Base-by-base conservation (phyloP, 1,140 invertebrate genomes). In the Lasioglossum albipes region DNA sequence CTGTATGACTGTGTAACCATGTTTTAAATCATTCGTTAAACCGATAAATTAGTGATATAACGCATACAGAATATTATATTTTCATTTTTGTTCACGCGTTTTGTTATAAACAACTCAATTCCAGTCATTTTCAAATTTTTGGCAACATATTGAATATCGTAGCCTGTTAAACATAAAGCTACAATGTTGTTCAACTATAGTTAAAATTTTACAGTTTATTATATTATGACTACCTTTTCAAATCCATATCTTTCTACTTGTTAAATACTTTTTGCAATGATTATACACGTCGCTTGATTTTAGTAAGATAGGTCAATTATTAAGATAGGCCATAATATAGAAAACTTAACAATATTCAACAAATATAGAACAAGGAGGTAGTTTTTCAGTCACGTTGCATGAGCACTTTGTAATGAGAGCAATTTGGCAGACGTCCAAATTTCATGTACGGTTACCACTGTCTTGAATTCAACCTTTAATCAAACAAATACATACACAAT, bases 401-500 rank as follows among this genome's bases (percentile, higher is more conserved):
- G 62, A 74, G 22, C 68, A 69, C 16, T 73, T 73, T 62, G 36
- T 81, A 85, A 85, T 84, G 59, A 84, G 22, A 83, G 31, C 76
- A 86, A 86, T 76, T 83, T 87, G 85, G 85, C 84, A 77, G 10
- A 6, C 16, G 66, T 87, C 84, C 85, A 87, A 80, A 75, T 77
- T n/a, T 83, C n/a, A 57, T 66, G 45, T 84, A 74, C 49, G 5
- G 65, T 31, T 45, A 41, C 27, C 71, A 36, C 72, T 7, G 36
- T 36, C 16, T 69, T 57, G 67, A 74, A 66, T 20, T 64, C 7
- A 84, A 61, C 27, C 31, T 54, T 84, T 45, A 79, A 79, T 78
- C 9, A 61, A 42, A 66, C 6, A 27, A 66, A 42, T 31, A 61
- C 45, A 61, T 54, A n/a, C 31, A 45, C 52, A 10, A 49, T 49